phyloP scores from a whole-genome alignment of 2,797 vertebrate genomes.

The Pempheris klunzingeri region DNA sequence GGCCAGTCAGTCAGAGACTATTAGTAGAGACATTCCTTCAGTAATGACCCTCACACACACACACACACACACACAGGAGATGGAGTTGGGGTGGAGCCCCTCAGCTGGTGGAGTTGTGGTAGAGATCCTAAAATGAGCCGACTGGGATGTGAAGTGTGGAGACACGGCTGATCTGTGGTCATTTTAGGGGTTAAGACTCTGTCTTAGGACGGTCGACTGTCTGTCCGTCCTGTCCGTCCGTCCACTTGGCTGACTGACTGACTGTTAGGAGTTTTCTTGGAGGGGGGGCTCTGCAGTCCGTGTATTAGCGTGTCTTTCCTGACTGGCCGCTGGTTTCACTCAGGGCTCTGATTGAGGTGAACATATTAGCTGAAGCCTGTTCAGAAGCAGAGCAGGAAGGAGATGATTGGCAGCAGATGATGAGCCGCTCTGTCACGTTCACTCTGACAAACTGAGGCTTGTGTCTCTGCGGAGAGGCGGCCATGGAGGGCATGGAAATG shows the following conservation, averaged over 20 bases:
- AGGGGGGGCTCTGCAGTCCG: slow-evolving; percentile 33
- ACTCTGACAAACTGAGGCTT: too few relatives aligned
- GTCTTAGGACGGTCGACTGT: too few relatives aligned
- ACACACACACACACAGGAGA: slow-evolving; percentile 25
- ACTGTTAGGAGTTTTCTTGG: slow-evolving; percentile 31
- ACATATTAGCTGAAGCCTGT: slow-evolving; percentile 56
- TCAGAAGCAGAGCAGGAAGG: slow-evolving; percentile 30
- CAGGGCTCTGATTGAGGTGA: slow-evolving; percentile 47
- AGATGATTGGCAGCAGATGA: slow-evolving; percentile 47
- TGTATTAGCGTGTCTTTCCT: slow-evolving; percentile 1
- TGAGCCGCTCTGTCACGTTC: slow-evolving; percentile 29
- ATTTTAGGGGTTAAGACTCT: slow-evolving; percentile 19
- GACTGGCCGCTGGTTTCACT: slow-evolving; percentile 47
- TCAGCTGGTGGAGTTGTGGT: slow-evolving; percentile 53
- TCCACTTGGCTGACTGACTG: too few relatives aligned
- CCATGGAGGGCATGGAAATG: slow-evolving; percentile 94
- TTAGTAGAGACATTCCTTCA: slow-evolving; percentile 74
- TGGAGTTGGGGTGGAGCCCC: slow-evolving; percentile 60
- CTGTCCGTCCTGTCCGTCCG: too few relatives aligned
- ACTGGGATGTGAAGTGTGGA: slow-evolving; percentile 28
- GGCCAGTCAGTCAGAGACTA: slow-evolving; percentile 70
- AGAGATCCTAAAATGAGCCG: slow-evolving; percentile 41
- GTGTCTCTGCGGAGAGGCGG: too few relatives aligned
- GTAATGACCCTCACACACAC: slow-evolving; percentile 45
- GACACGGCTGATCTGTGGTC: too few relatives aligned